Evolutionary conservation across 2,797 vertebrate species (phyloP).

Genomic region (Paguma larvata): DNA sequence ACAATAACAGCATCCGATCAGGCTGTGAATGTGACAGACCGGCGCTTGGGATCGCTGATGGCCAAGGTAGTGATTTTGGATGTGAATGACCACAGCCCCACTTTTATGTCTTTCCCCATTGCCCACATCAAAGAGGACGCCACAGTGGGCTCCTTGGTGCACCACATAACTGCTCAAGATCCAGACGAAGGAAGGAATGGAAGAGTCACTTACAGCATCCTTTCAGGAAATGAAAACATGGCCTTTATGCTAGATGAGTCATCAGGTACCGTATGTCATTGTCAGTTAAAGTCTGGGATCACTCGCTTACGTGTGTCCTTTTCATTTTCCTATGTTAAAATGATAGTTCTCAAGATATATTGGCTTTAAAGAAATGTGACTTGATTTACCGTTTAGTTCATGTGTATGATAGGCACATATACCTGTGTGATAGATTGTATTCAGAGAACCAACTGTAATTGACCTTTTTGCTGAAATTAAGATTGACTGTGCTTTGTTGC

Average conservation of each 20-base stretch:
- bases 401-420: background rate
- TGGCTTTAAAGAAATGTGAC: background rate
- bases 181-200: constrained; percentile 93
- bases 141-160: constrained; percentile 91
- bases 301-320: background rate
- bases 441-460: background rate
- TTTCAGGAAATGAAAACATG: constrained; percentile 91
- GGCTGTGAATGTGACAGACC: constrained; percentile 88
- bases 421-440: background rate
- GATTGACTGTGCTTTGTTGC: background rate
- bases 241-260: constrained; percentile 91
- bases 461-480: background rate
- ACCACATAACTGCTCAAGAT: constrained; percentile 91
- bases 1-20: constrained; percentile 92
- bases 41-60: constrained; percentile 87
- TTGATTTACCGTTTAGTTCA: background rate
- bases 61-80: constrained; percentile 93
- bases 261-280: constrained; percentile 90
- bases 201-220: constrained; percentile 89
- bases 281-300: constrained; percentile 32
- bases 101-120: constrained; percentile 88
- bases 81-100: constrained; percentile 94
- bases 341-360: background rate
- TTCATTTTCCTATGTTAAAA: constrained; percentile 4
- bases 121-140: constrained; percentile 91